Conservation (phyloP, 2,113 vertebrate genomes). For the Thoracochromis brauschi region DNA sequence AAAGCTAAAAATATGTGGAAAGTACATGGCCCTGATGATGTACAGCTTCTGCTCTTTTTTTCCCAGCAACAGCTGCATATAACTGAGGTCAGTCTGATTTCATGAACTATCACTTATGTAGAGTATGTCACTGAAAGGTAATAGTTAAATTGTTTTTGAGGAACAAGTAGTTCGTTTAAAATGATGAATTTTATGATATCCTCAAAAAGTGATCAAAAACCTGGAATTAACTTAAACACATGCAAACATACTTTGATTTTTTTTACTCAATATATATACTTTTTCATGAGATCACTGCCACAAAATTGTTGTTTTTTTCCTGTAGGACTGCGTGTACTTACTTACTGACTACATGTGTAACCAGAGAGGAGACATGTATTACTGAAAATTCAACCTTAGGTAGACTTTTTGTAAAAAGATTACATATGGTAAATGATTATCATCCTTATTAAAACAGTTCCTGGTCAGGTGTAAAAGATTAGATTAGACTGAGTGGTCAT, state of each 20-base stretch:
- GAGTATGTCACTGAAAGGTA: not conserved
- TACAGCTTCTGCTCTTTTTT: not conserved
- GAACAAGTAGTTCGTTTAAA: not conserved
- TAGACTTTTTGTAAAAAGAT: not conserved
- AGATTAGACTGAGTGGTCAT: not conserved
- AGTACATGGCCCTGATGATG: not conserved
- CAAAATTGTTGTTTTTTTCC: not conserved
- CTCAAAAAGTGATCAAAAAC: not conserved
- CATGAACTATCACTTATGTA: not conserved
- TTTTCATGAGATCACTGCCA: not conserved
- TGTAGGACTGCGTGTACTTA: not conserved
- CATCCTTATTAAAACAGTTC: not conserved
- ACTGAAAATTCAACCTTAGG: not conserved
- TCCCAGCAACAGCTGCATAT: not conserved
- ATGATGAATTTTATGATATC: not conserved
- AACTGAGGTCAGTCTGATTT: not conserved
- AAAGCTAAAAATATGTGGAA: not conserved
- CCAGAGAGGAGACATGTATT: not conserved
- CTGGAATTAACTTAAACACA: not conserved
- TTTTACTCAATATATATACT: not conserved
- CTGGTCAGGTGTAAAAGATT: not conserved
- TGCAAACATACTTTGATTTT: not conserved
- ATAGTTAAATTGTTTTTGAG: not conserved
- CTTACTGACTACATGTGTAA: not conserved
- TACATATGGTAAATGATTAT: not conserved